Evolutionary conservation across 1,140 invertebrate species (phyloP), one percentile per base, ranked within the genome.

Genomic region (Zaprionus inermis): DNA sequence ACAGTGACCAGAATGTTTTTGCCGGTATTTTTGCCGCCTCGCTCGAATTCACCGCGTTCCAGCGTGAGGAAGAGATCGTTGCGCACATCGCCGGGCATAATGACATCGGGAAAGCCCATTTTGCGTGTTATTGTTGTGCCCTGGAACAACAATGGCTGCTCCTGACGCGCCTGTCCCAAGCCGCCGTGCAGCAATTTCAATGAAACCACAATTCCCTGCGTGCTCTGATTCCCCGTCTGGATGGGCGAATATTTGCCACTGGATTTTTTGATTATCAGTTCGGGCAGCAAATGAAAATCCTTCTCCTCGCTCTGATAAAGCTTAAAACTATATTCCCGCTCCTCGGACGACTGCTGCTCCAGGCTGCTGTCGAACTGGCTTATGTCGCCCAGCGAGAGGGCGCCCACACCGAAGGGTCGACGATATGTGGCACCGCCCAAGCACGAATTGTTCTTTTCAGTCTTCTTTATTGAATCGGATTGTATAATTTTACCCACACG

Each of bases 21-120:
- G 1, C 97, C 97, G 0, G 97, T 97, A 10, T 97, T 97, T 91
- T 99, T 99, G n/a, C 97, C 97, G 1, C 97, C 98, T 56, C 97
- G 94, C 90, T 99, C 98, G 92, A 98, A 98, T 90, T 98, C 98
- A 0, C 96, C 98, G 36, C 95, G 94, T 75, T 97, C 96, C 56
- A 99, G 85, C 5, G 96, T 97, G 18, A 99, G 92, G 91, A 99
- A 99, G n/a, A 99, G 93, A 93, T 99, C 98, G 93, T 99, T 99
- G 81, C 98, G 95, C 2, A 97, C 96, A 92, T 97, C 97, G 18
- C 98, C 98, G 0, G 98, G 98, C 96, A 98, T 98, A 66, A 99
- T 98, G 32, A 98, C 96, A 93, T 99, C 98, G 38, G 98, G 96
- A 91, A 99, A 98, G 0, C 97, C 97, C 46, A 98, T 94, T 92